Conservation (phyloP, 2,797 vertebrate species). For the Bryconaethiops microstoma region DNA sequence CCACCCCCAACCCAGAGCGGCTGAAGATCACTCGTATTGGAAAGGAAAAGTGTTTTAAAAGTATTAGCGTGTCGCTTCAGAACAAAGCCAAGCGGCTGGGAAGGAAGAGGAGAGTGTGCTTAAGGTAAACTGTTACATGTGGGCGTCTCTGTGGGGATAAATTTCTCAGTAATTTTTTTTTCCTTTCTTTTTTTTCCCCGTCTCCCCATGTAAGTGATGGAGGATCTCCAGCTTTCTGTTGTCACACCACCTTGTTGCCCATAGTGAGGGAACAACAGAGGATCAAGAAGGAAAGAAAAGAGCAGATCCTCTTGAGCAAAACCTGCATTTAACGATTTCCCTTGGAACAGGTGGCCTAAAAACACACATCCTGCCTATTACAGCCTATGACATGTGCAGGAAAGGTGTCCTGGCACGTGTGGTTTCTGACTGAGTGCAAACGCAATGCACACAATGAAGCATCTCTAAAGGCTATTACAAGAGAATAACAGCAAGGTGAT, state of each 20-base stretch:
- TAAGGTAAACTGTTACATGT: slow-evolving; percentile 47
- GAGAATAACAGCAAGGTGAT: slow-evolving; percentile 12
- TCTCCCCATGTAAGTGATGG: slow-evolving; percentile 26
- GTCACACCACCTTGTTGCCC: slow-evolving; percentile 55
- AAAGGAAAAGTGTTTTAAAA: slow-evolving; percentile 45
- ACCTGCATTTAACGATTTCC: slow-evolving; percentile 12
- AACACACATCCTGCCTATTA: slow-evolving; percentile 30
- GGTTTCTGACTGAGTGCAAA: slow-evolving; percentile 14
- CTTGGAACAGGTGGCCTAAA: slow-evolving; percentile 42
- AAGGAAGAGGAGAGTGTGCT: slow-evolving; percentile 24
- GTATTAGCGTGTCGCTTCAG: slow-evolving; percentile 31
- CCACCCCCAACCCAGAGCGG: slow-evolving; percentile 46
- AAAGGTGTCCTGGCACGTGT: slow-evolving; percentile 11
- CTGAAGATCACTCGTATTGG: not conserved
- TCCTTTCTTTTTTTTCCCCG: slow-evolving; percentile 8
- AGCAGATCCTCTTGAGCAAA: slow-evolving; percentile 3
- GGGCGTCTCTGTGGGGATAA: slow-evolving; percentile 41
- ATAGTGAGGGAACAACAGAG: slow-evolving; percentile 45
- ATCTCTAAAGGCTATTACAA: slow-evolving; percentile 23
- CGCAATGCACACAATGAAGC: not conserved
- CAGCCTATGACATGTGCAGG: slow-evolving; percentile 23
- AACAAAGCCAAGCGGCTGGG: not conserved
- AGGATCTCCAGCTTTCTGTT: slow-evolving; percentile 47
- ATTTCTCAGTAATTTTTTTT: not conserved
- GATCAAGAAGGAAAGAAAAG: slow-evolving; percentile 26